Evolutionary conservation across 1,140 invertebrate genomes (phyloP).

Genomic region (Drosophila bipectinata): DNA sequence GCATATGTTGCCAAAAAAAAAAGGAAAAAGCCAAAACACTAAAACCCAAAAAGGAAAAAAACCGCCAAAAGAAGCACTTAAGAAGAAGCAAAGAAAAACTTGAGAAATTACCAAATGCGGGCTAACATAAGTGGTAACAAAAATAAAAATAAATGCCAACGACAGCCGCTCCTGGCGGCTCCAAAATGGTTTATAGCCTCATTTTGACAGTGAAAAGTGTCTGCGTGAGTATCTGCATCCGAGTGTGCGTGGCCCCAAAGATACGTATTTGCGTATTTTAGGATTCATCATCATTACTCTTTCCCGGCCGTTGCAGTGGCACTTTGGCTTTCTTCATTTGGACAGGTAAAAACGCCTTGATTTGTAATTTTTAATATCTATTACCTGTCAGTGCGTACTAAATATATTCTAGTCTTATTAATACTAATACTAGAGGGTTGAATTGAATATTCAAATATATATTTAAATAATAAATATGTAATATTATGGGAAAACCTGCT

Average conservation of each 20-base stretch:
- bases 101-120: constrained; percentile 43
- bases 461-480: too few species aligned
- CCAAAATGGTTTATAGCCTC: constrained; percentile 63
- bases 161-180: constrained; percentile 37
- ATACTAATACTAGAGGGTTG: too few species aligned
- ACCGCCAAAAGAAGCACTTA: constrained; percentile 22
- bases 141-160: constrained; percentile 52
- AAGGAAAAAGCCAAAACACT: constrained; percentile 38
- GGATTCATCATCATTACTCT: constrained; percentile 80
- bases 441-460: too few species aligned
- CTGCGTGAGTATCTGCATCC: constrained; percentile 31
- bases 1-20: constrained; percentile 79
- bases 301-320: constrained; percentile 46
- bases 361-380: background rate
- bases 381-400: background rate
- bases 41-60: constrained; percentile 20
- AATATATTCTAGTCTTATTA: too few species aligned
- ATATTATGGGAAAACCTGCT: too few species aligned
- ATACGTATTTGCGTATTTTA: constrained; percentile 81
- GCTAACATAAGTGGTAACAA: constrained; percentile 48
- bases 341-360: background rate
- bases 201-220: constrained; percentile 77
- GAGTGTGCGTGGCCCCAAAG: constrained; percentile 59
- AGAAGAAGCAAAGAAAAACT: constrained; percentile 34
- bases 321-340: constrained; percentile 53